A percentile compares a stretch with the other conserved stretches of the same genome.
Conservation (phyloP, 2,888 invertebrate species). For the Eilema griseolum region DNA sequence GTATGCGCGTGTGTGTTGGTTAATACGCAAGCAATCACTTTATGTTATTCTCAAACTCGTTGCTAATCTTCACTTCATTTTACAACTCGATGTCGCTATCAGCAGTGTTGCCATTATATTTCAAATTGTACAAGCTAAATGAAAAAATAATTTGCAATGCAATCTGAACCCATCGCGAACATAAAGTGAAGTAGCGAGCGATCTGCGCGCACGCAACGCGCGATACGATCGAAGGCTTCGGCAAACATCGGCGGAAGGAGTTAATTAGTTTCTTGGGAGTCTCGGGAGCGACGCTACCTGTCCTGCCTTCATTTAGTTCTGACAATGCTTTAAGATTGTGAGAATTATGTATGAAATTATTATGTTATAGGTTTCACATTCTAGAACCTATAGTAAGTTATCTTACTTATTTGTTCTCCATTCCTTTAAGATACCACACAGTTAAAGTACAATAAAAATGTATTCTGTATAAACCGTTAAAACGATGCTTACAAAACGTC, state of each 20-base stretch:
- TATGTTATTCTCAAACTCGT: background rate
- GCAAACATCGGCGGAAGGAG: conserved; percentile 36
- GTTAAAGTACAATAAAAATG: too few relatives aligned
- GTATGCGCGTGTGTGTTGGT: too few relatives aligned
- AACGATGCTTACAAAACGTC: too few relatives aligned
- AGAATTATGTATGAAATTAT: background rate
- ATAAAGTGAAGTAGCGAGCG: conserved; percentile 36
- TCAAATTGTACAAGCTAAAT: background rate
- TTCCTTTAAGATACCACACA: too few relatives aligned
- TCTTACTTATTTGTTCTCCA: too few relatives aligned
- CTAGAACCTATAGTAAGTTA: background rate
- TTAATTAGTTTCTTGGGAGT: conserved; percentile 53
- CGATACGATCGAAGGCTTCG: conserved; percentile 51
- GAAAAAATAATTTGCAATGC: conserved; percentile 10
- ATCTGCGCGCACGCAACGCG: conserved; percentile 53
- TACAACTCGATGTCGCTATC: background rate
- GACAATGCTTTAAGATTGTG: background rate
- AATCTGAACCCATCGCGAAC: conserved; percentile 37
- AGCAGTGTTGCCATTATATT: background rate
- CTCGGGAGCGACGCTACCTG: conserved; percentile 43
- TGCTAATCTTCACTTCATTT: background rate
- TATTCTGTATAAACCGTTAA: too few relatives aligned
- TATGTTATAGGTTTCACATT: background rate
- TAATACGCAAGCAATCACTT: too few relatives aligned
- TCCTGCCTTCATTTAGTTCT: conserved; percentile 28